Conservation (phyloP, 2,113 vertebrate species). For the Indri indri region DNA sequence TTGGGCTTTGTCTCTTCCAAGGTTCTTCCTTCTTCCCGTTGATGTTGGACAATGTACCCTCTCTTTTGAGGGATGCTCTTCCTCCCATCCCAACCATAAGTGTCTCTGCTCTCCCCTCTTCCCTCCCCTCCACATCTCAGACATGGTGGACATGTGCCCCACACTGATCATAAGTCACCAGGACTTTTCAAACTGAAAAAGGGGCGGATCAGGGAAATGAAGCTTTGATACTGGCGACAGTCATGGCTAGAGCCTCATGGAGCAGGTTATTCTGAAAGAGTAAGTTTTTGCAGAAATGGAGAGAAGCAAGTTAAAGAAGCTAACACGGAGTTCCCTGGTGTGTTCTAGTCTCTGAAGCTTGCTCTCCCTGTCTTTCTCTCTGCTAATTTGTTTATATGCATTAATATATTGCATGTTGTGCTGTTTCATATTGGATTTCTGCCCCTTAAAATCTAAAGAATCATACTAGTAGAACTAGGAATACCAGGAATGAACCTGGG, state of each 20-base stretch:
- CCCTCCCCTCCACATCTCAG: background rate
- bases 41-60: background rate
- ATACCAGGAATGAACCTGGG: background rate
- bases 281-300: background rate
- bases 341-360: background rate
- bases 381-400: background rate
- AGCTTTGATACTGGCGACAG: background rate
- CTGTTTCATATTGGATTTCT: background rate
- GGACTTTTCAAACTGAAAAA: background rate
- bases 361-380: no score
- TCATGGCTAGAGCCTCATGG: background rate
- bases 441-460: background rate
- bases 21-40: background rate
- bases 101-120: background rate
- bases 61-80: background rate
- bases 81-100: background rate
- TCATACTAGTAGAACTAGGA: background rate
- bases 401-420: background rate
- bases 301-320: background rate
- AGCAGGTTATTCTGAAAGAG: background rate
- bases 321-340: background rate
- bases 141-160: background rate
- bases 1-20: background rate
- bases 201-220: background rate
- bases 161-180: background rate